These are phyloP conservation scores for Scomber japonicus DNA, from an alignment of 2,113 vertebrate genomes.

Conservation along the genomic window DNA sequence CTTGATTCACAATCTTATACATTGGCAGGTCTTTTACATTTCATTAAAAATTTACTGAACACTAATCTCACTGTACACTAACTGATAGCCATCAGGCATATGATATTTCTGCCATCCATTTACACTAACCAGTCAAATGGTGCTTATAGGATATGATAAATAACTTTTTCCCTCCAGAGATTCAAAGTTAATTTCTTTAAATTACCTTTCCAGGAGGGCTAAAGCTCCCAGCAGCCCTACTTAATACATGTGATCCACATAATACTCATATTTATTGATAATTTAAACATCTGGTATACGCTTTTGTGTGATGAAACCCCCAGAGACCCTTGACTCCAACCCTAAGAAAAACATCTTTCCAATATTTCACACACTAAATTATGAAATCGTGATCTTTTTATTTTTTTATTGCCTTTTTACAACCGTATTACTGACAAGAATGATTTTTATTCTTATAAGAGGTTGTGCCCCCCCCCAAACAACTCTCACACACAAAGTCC, in stretches of 20 bases:
- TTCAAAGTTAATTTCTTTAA: too few relatives aligned
- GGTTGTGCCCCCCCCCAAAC: constrained; percentile 47
- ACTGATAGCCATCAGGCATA: neutral
- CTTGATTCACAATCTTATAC: neutral
- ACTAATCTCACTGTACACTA: neutral
- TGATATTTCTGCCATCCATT: too few relatives aligned
- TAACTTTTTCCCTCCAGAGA: neutral
- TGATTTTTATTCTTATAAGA: constrained; percentile 57
- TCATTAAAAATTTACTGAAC: neutral
- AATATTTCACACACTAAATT: constrained; percentile 51
- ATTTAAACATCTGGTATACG: too few relatives aligned
- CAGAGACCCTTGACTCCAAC: neutral
- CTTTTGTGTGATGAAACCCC: neutral
- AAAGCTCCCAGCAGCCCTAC: too few relatives aligned
- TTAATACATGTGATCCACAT: too few relatives aligned
- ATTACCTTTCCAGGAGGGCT: too few relatives aligned
- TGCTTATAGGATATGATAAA: neutral
- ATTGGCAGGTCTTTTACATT: neutral
- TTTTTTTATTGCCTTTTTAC: constrained; percentile 77
- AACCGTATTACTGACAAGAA: constrained; percentile 67
- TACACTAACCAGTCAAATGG: neutral
- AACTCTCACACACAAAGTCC: constrained; percentile 53
- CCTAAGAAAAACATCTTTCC: neutral
- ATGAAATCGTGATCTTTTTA: constrained; percentile 73
- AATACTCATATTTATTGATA: too few relatives aligned